Base-by-base conservation (phyloP, 2,888 invertebrate genomes). In the Blera fallax region DNA sequence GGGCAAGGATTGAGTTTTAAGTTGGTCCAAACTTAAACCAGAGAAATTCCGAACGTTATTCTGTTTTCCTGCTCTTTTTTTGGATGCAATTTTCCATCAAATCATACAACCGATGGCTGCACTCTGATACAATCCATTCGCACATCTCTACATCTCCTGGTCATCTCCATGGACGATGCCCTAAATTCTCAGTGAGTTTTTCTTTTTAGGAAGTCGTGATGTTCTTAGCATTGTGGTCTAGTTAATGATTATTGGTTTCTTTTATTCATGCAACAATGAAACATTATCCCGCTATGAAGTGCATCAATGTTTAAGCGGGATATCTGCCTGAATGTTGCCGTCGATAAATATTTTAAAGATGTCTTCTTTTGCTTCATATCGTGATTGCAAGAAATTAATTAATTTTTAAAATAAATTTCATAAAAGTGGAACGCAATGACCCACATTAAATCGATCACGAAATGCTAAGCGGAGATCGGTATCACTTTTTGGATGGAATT, bases 111-210 rank as follows among this genome's bases (percentile, higher is more conserved):
- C 24, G 11, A 74, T 74, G 29, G 24, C 32, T 45, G 11, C 32
- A 24, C 40, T n/a, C n/a, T 24, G 29, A 64, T 45, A 10, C 48
- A 32, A 45, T 65, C 34, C 18, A 18, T 54, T 16, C 21, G 18
- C 37, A 10, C 16, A 50, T 43, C 16, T 40, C 11, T 43, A 54
- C 32, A 56, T 16, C 43, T 34, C n/a, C 40, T 43, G 45, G 54
- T 34, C 74, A 74, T 74, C 64, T 65, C 27, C 32, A 48, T 14
- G 27, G 24, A 45, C 40, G 45, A 10, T 65, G 64, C 21, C 74
- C 74, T 27, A 65, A 54, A 65, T 64, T 45, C 21, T 65, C 8
- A 10, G 32, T 60, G 14, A 24, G 32, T 54, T 76, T 32, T 40
- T 6, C n/a, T n/a, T 24, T 24, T 24, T 3, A 64, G 21, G 11